Conservation (phyloP, 2,797 vertebrate genomes). For the Catostomus latipinnis region DNA sequence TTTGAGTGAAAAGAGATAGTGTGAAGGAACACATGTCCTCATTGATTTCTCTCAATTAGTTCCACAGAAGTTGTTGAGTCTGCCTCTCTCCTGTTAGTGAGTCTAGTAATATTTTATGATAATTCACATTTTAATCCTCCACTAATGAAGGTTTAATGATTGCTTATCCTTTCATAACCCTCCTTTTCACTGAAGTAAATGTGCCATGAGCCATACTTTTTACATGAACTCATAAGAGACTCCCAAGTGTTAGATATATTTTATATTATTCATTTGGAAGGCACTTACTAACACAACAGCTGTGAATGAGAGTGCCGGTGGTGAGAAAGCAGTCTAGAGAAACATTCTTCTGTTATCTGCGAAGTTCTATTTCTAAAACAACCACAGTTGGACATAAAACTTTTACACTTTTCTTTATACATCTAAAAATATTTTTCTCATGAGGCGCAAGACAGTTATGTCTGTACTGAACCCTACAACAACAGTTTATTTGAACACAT, state of each 20-base stretch:
- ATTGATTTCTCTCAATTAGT: conserved; percentile 44
- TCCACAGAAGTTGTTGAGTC: conserved; percentile 3
- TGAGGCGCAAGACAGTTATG: conserved; percentile 10
- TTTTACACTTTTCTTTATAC: background rate
- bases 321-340: conserved; percentile 34
- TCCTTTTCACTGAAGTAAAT: conserved; percentile 41
- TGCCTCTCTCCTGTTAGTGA: conserved; percentile 11
- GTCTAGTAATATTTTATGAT: conserved; percentile 33
- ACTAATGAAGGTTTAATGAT: conserved; percentile 34
- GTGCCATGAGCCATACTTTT: conserved; percentile 36
- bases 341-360: conserved; percentile 38
- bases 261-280: conserved; percentile 50
- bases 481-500: background rate
- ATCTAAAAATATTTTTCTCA: background rate
- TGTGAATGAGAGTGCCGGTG: conserved; percentile 40
- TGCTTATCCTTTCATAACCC: conserved; percentile 37
- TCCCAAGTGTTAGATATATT: conserved; percentile 31
- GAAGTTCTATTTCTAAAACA: conserved; percentile 31
- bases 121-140: conserved; percentile 11
- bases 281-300: conserved; percentile 38
- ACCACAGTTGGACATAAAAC: conserved; percentile 15
- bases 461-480: conserved; percentile 1
- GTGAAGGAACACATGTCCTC: conserved; percentile 45
- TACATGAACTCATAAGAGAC: conserved; percentile 50
- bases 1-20: conserved; percentile 48